phyloP scores from a whole-genome alignment of 64 coral and sea anemone species.

The Cladopsammia gracilis region DNA sequence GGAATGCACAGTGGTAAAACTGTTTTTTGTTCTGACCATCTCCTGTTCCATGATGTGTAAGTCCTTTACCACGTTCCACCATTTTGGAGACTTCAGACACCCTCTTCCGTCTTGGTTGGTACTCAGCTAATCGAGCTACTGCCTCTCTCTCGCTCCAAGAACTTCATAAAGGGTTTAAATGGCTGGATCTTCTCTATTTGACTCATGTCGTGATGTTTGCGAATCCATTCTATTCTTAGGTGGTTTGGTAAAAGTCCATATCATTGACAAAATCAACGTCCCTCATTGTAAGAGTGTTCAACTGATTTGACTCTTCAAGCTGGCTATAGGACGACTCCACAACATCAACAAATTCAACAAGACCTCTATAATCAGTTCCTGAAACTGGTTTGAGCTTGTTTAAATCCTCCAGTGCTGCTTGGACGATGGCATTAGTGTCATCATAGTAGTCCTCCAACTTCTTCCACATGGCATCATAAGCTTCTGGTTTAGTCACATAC shows the following conservation, averaged over 20 bases:
- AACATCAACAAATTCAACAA: slow-evolving; percentile 73
- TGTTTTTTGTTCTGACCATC: slow-evolving; percentile 22
- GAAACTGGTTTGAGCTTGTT: slow-evolving; percentile 69
- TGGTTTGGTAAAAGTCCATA: slow-evolving; percentile 73
- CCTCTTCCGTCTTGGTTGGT: slow-evolving; percentile 18
- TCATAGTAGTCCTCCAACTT: slow-evolving; percentile 84
- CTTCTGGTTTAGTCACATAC: no score
- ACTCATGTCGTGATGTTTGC: slow-evolving; percentile 39
- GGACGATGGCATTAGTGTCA: slow-evolving; percentile 80
- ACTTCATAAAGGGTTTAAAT: slow-evolving; percentile 77
- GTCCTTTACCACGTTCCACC: slow-evolving; percentile 21
- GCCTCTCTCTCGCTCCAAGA: slow-evolving; percentile 74
- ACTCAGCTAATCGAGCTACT: slow-evolving; percentile 58
- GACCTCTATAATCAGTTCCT: no score
- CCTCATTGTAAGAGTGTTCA: slow-evolving; percentile 83
- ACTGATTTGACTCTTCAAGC: slow-evolving; percentile 70
- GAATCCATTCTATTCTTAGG: slow-evolving; percentile 81
- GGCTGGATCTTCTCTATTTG: slow-evolving; percentile 68
- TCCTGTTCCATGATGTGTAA: slow-evolving; percentile 27
- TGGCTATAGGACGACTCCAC: slow-evolving; percentile 77
- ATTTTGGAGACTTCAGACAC: slow-evolving; percentile 12
- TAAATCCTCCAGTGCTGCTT: slow-evolving; percentile 80
- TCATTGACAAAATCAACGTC: slow-evolving; percentile 81
- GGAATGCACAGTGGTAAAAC: slow-evolving; percentile 61
- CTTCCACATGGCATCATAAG: slow-evolving; percentile 86